These are phyloP conservation scores for Chaetogeoica ovagalla DNA, from an alignment of 2,888 invertebrate genomes.

Conservation along the genomic window DNA sequence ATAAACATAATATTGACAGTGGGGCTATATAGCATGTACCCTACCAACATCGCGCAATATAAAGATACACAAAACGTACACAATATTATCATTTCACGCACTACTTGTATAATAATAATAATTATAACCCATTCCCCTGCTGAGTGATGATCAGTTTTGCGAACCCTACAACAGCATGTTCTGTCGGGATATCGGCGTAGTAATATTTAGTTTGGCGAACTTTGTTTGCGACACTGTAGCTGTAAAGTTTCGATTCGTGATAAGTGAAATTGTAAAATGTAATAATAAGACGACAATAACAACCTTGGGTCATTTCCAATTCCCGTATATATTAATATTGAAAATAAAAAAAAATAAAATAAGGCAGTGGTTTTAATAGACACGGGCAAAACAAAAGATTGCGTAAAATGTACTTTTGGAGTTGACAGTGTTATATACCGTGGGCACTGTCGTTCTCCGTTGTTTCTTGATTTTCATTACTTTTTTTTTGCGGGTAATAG, in stretches of 20 bases:
- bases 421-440: slow-evolving; percentile 34
- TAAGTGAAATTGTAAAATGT: slow-evolving; percentile 32
- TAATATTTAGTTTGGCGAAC: too few relatives aligned
- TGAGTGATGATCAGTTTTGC: too few relatives aligned
- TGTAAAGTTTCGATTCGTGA: slow-evolving; percentile 17
- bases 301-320: slow-evolving; percentile 48
- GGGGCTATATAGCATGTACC: too few relatives aligned
- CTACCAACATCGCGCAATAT: background rate
- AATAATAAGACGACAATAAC: slow-evolving; percentile 34
- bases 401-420: slow-evolving; percentile 47
- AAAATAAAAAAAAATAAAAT: background rate
- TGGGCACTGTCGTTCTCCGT: background rate
- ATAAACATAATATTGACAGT: too few relatives aligned
- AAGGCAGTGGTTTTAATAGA: slow-evolving; percentile 33
- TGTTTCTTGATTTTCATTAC: background rate
- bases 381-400: slow-evolving; percentile 7
- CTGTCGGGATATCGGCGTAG: too few relatives aligned
- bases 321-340: slow-evolving; percentile 16
- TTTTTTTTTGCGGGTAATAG: background rate
- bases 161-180: too few relatives aligned
- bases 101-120: background rate
- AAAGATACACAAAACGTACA: background rate
- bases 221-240: slow-evolving; percentile 33
- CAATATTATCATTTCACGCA: background rate
- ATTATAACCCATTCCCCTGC: too few relatives aligned